These are phyloP conservation scores for Apotomis turbidana DNA, from an alignment of 2,888 invertebrate genomes.

Conservation along the genomic window DNA sequence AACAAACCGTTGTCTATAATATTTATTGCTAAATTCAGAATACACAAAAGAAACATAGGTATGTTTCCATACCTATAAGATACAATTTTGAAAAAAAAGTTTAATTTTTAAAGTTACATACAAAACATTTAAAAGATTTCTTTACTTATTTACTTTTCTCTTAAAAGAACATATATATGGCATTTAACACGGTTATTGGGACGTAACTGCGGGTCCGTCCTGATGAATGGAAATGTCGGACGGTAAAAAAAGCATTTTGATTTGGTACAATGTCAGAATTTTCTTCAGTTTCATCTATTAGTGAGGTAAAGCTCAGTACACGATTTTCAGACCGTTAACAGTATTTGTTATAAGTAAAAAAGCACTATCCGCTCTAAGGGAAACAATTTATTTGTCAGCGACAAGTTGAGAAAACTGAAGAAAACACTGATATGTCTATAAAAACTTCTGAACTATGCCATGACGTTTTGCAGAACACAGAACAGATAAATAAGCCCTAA, in stretches of 20 bases:
- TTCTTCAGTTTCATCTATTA: not conserved
- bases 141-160: too few relatives aligned
- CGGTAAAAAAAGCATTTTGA: not conserved
- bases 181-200: not conserved
- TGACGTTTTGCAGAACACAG: not conserved
- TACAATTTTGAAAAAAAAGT: too few relatives aligned
- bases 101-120: too few relatives aligned
- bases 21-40: not conserved
- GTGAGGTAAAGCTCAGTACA: not conserved
- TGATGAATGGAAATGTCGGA: not conserved
- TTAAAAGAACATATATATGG: not conserved
- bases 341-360: too few relatives aligned
- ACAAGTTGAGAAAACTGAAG: not conserved
- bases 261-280: not conserved
- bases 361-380: too few relatives aligned
- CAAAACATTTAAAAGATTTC: too few relatives aligned
- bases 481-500: constrained; percentile 15
- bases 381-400: too few relatives aligned
- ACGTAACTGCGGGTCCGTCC: not conserved
- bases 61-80: too few relatives aligned
- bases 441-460: not conserved
- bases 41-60: too few relatives aligned
- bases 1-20: not conserved
- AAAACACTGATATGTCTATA: not conserved
- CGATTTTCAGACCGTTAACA: too few relatives aligned